These are phyloP conservation scores for Lampris incognitus DNA, from an alignment of 2,113 vertebrate species.

Conservation along the genomic window DNA sequence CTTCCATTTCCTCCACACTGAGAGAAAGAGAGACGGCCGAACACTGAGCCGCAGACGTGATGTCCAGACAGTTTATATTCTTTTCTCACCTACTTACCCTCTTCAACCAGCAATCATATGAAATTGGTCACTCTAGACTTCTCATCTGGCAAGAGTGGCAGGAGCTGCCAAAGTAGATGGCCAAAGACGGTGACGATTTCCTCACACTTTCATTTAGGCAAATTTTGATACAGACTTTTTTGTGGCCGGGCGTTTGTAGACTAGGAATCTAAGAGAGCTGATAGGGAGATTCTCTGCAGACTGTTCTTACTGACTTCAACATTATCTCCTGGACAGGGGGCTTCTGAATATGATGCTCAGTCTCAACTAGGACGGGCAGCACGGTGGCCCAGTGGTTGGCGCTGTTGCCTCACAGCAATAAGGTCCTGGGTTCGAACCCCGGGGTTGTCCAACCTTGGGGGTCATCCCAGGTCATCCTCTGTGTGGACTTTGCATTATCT, in stretches of 20 bases:
- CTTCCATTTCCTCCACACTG: constrained; percentile 64
- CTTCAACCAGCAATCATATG: constrained; percentile 22
- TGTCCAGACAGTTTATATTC: constrained; percentile 68
- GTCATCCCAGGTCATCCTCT: too few species aligned
- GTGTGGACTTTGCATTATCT: too few species aligned
- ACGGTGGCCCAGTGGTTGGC: too few species aligned
- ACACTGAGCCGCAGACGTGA: constrained; percentile 46
- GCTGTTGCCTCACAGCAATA: too few species aligned
- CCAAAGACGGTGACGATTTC: constrained; percentile 15
- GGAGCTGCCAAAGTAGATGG: constrained; percentile 38
- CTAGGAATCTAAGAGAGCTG: not conserved
- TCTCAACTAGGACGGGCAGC: too few species aligned
- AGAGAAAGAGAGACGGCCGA: constrained; percentile 50
- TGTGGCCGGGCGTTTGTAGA: not conserved
- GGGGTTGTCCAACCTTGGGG: too few species aligned
- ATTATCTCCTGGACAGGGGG: too few species aligned
- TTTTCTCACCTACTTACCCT: constrained; percentile 41
- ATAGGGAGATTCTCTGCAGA: too few species aligned
- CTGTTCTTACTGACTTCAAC: too few species aligned
- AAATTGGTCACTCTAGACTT: constrained; percentile 60
- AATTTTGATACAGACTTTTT: constrained; percentile 24
- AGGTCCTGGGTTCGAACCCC: too few species aligned
- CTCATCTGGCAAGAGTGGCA: constrained; percentile 33
- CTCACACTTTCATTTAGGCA: constrained; percentile 43
- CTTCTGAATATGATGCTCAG: too few species aligned